phyloP scores from a whole-genome alignment of 2,888 invertebrate genomes.

The Ischnura elegans region DNA sequence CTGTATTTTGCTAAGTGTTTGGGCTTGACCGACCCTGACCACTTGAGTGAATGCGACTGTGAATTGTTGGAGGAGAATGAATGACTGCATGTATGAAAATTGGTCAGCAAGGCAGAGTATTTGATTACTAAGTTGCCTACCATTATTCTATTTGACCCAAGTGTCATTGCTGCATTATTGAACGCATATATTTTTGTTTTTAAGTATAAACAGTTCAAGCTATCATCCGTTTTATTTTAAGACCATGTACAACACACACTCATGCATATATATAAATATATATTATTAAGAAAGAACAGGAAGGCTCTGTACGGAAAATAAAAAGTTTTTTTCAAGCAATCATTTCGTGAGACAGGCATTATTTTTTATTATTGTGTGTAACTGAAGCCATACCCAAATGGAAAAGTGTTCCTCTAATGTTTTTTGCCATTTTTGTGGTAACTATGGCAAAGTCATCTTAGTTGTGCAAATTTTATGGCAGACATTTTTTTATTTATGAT shows the following conservation, averaged over 20 bases:
- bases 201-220: constrained; percentile 62
- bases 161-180: constrained; percentile 65
- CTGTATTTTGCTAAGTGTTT: constrained; percentile 66
- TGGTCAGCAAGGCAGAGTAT: constrained; percentile 58
- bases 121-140: constrained; percentile 65
- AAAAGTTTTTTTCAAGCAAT: constrained; percentile 67
- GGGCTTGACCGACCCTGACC: constrained; percentile 62
- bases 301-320: constrained; percentile 67
- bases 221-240: constrained; percentile 65
- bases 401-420: constrained; percentile 63
- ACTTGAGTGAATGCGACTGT: constrained; percentile 36
- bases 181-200: constrained; percentile 63
- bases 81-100: constrained; percentile 19
- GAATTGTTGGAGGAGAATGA: constrained; percentile 34
- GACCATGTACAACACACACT: constrained; percentile 67
- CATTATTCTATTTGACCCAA: constrained; percentile 60
- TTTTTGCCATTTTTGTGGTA: constrained; percentile 47
- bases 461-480: constrained; percentile 59
- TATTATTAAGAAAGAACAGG: constrained; percentile 67
- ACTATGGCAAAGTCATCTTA: constrained; percentile 39
- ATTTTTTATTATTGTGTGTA: constrained; percentile 49
- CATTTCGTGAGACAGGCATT: constrained; percentile 61
- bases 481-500: constrained; percentile 52
- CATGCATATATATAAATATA: constrained; percentile 66
- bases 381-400: constrained; percentile 43